Evolutionary conservation across 2,888 invertebrate genomes (phyloP).

Genomic region (Cryptocephalus moraei): DNA sequence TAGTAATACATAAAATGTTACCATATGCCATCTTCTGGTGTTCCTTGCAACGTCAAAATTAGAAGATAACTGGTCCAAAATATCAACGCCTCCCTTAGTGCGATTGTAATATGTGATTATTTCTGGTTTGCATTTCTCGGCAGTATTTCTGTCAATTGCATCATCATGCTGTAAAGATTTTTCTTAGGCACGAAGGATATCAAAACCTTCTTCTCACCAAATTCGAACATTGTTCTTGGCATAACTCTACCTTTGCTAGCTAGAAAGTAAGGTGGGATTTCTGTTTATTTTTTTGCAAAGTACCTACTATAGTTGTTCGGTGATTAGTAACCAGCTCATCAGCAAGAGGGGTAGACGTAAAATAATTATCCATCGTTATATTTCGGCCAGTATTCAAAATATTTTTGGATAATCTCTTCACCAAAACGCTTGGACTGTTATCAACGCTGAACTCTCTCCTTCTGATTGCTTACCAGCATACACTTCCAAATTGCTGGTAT

Average conservation of each 20-base stretch:
- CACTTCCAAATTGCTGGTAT: constrained; percentile 2
- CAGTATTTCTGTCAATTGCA: background rate
- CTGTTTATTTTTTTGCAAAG: constrained; percentile 1
- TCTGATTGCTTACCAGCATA: constrained; percentile 1
- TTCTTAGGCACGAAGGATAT: constrained; percentile 1
- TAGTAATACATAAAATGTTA: constrained; percentile 1
- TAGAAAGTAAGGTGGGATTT: background rate
- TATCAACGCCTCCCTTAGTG: too few species aligned
- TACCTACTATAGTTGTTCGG: constrained; percentile 2
- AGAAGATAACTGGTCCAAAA: background rate
- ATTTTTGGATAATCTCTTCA: background rate
- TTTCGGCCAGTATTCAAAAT: constrained; percentile 1
- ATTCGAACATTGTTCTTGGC: background rate
- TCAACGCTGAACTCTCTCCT: background rate
- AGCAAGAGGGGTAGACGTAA: constrained; percentile 1
- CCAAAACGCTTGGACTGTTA: background rate
- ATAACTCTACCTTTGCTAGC: background rate
- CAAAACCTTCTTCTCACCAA: background rate
- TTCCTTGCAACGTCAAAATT: constrained; percentile 2
- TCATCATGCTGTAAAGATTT: background rate
- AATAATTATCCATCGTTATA: constrained; percentile 1
- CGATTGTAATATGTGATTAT: constrained; percentile 1
- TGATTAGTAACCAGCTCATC: background rate
- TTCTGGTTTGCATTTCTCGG: background rate
- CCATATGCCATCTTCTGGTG: constrained; percentile 1